Evolutionary conservation across 1,140 invertebrate genomes (phyloP).

Genomic region (Drosophila suzukii): DNA sequence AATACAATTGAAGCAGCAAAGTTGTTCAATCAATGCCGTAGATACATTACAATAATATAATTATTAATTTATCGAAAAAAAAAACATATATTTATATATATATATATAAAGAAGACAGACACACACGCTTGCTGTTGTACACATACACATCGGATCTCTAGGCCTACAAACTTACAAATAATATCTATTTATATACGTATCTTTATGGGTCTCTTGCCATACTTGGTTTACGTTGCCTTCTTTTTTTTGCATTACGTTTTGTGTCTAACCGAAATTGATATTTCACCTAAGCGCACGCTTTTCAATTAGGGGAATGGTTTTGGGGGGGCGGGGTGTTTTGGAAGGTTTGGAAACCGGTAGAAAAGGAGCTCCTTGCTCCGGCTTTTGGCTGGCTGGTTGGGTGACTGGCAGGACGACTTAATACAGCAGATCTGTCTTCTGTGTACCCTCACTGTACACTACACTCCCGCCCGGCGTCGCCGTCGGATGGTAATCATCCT

Average conservation of each 20-base stretch:
- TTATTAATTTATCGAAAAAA: constrained; percentile 55
- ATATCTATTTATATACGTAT: constrained; percentile 69
- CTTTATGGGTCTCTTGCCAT: constrained; percentile 32
- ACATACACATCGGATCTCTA: constrained; percentile 46
- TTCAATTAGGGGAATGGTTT: constrained; percentile 17
- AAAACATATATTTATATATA: constrained; percentile 51
- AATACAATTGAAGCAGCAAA: constrained; percentile 37
- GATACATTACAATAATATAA: constrained; percentile 60
- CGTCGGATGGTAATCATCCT: constrained; percentile 85
- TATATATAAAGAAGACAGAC: constrained; percentile 52
- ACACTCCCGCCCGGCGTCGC: constrained; percentile 85
- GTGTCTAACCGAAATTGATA: constrained; percentile 45
- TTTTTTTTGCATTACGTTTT: not conserved
- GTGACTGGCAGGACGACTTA: constrained; percentile 59
- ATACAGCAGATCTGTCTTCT: constrained; percentile 88
- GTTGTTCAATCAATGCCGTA: constrained; percentile 44
- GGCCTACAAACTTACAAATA: constrained; percentile 64
- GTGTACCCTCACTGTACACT: constrained; percentile 87
- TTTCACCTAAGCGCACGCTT: constrained; percentile 58
- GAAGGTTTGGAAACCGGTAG: constrained; percentile 3
- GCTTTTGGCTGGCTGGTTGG: not conserved
- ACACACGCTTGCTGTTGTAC: constrained; percentile 25
- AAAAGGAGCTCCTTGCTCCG: constrained; percentile 1
- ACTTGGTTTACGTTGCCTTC: constrained; percentile 20
- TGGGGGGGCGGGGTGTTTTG: not conserved